Base-by-base conservation (phyloP, 2,797 vertebrate species). In the Hirundo rustica region DNA sequence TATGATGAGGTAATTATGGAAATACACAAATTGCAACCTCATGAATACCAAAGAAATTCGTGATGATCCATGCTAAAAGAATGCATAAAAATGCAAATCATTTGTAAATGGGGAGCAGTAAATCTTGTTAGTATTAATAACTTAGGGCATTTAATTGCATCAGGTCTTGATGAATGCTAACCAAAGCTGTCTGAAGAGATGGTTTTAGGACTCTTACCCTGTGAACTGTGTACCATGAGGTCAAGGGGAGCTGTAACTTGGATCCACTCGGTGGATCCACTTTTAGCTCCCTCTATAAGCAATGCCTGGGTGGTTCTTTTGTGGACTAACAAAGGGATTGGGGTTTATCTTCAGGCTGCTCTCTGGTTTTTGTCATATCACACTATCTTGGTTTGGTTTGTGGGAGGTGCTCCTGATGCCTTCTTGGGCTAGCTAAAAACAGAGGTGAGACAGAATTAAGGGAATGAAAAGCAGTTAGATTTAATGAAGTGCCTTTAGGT, bases 21-120 rank as follows among this genome's bases (percentile, higher is more conserved):
- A 92, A 96, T 92, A 92, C 79, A 93, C 88, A 96, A 96, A 95
- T 93, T 94, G 88, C 93, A 94, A 79, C 79, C 74, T 96, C 85
- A 79, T 79, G 86, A 97, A 96, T 96, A 92, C 79, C 79, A 70
- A 93, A 96, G 88, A 88, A 76, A 92, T 95, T 95, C 4, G 3
- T 94, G 95, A 80, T 91, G 88, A 90, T 92, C 91, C 90, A 60
- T 60, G 78, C 80, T 93, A 79, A 85, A 94, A 94, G 79, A 96
- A 86, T 72, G 47, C 82, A 90, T 96, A 93, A 92, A 93, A 70
- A 96, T 96, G 65, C 81, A 85, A 93, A 95, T 96, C 4, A 88
- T 93, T 95, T 95, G 76, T 92, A 93, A 94, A 94, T 91, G 89
- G 78, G 58, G 93, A 85, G 66, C 81, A 82, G 85, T 89, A 94